A percentile compares a stretch with the other conserved stretches of the same genome.
Evolutionary conservation across 2,888 invertebrate genomes (phyloP).

Genomic region (Norana najaformis): DNA sequence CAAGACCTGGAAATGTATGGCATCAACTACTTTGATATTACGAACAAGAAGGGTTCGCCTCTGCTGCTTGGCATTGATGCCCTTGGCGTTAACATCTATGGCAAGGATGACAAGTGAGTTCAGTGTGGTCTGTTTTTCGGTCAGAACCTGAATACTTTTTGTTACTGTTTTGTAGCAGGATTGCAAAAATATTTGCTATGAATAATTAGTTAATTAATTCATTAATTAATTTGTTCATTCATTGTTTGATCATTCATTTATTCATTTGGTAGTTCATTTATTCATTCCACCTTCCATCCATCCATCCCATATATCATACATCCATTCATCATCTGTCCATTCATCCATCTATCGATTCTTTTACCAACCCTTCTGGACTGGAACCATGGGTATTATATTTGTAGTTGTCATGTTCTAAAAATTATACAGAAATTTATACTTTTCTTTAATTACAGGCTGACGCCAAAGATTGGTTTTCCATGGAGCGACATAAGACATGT

Average conservation of each 20-base stretch:
- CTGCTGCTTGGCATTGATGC: slow-evolving; percentile 96
- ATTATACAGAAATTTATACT: neutral
- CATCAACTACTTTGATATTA: slow-evolving; percentile 98
- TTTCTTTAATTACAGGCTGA: slow-evolving; percentile 61
- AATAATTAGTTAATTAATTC: neutral
- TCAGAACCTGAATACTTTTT: neutral
- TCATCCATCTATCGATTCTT: neutral
- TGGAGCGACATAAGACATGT: slow-evolving; percentile 99
- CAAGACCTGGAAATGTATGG: slow-evolving; percentile 73
- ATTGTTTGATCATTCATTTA: neutral
- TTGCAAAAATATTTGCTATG: neutral
- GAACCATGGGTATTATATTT: neutral
- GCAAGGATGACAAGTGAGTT: slow-evolving; percentile 88
- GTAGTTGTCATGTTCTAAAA: neutral
- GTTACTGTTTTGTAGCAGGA: neutral
- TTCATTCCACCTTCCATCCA: too few relatives aligned
- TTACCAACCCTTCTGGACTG: too few relatives aligned
- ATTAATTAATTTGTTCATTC: neutral
- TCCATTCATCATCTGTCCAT: too few relatives aligned
- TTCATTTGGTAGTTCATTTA: neutral
- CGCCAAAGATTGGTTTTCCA: slow-evolving; percentile 93
- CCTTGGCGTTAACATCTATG: slow-evolving; percentile 87
- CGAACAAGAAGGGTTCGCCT: slow-evolving; percentile 98
- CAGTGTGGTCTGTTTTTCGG: neutral
- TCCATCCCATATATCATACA: too few relatives aligned